A percentile compares a stretch with the other conserved stretches of the same genome.
Evolutionary conservation across 2,797 vertebrate genomes (phyloP).

Genomic region (Monodelphis domestica): DNA sequence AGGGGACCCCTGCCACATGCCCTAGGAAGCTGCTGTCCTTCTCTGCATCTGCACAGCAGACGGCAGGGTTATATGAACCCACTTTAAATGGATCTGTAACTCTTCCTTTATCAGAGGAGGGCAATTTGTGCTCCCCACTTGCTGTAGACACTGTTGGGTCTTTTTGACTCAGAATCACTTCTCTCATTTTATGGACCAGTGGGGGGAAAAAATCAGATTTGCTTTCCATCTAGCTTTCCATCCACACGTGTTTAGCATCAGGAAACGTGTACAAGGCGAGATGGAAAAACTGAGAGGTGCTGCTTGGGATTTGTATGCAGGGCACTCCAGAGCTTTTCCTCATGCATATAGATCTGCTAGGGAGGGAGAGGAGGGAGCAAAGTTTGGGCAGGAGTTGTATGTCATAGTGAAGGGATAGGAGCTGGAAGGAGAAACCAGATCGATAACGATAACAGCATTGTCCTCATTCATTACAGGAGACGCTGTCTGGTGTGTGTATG

Average conservation of each 20-base stretch:
- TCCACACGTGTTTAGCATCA: slow-evolving; percentile 43
- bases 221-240: slow-evolving; percentile 48
- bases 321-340: neutral
- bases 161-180: slow-evolving; percentile 33
- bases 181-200: slow-evolving; percentile 61
- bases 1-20: neutral
- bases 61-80: neutral
- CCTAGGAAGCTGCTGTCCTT: neutral
- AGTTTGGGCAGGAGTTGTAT: neutral
- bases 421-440: slow-evolving; percentile 46
- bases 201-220: slow-evolving; percentile 18
- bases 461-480: neutral
- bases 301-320: neutral
- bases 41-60: neutral
- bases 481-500: neutral
- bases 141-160: neutral
- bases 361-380: neutral
- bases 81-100: neutral
- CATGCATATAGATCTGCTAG: slow-evolving; percentile 27
- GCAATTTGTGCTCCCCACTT: neutral
- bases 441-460: slow-evolving; percentile 30
- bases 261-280: neutral
- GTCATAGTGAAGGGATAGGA: neutral
- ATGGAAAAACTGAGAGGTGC: neutral
- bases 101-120: neutral